Percentiles rank a stretch among this genome's conserved stretches.
These are phyloP conservation scores for Sebastes baramenuke DNA, from an alignment of 2,797 vertebrate genomes.

Conservation along the genomic window DNA sequence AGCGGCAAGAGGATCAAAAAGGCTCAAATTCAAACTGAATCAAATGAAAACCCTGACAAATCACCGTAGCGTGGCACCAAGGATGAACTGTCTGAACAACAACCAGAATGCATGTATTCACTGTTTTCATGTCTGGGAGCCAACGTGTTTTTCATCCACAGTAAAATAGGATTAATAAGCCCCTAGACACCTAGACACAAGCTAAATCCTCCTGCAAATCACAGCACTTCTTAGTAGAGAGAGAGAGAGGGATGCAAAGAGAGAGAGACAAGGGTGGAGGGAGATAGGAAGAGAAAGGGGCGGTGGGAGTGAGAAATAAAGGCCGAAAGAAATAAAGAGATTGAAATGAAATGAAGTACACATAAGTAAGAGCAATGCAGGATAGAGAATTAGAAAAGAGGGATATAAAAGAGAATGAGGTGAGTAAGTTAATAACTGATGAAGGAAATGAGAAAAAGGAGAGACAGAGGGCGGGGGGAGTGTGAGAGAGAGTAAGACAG, in stretches of 20 bases:
- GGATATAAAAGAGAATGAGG: constrained; percentile 35
- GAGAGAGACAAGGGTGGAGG: constrained; percentile 16
- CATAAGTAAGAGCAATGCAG: constrained; percentile 22
- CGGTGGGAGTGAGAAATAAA: constrained; percentile 37
- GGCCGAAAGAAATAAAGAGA: constrained; percentile 18
- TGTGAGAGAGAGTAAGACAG: background rate
- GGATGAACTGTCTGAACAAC: constrained; percentile 77
- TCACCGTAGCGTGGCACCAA: constrained; percentile 73
- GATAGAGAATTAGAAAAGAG: constrained; percentile 33
- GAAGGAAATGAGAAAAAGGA: constrained; percentile 43
- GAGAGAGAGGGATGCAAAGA: constrained; percentile 55
- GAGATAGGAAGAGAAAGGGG: constrained; percentile 31
- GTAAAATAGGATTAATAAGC: constrained; percentile 93
- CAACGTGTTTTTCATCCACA: constrained; percentile 85
- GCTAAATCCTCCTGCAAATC: constrained; percentile 88
- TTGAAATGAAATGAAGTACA: constrained; percentile 35
- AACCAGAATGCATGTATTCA: constrained; percentile 72
- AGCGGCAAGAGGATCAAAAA: constrained; percentile 72
- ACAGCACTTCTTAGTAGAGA: constrained; percentile 84
- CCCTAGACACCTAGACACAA: constrained; percentile 83
- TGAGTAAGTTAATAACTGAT: constrained; percentile 58
- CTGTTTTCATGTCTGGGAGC: constrained; percentile 78
- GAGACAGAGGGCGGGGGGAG: background rate
- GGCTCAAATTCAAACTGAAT: constrained; percentile 71
- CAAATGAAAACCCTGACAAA: constrained; percentile 78